Conservation (phyloP, 2,113 vertebrate genomes). For the Pelusios castaneus region DNA sequence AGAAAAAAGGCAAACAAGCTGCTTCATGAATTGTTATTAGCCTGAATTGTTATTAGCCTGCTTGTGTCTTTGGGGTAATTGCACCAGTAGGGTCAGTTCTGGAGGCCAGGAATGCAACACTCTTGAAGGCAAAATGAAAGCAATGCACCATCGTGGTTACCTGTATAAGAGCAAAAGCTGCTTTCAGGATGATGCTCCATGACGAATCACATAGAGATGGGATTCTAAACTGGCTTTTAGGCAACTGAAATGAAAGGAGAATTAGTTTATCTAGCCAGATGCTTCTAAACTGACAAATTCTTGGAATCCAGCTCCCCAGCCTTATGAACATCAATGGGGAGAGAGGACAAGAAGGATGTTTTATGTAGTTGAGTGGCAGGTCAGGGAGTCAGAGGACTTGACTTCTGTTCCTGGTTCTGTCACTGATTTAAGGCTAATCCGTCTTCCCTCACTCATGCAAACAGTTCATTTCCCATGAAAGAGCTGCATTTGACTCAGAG, state of each 20-base stretch:
- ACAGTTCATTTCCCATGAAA: background rate
- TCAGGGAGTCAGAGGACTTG: background rate
- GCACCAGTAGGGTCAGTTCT: background rate
- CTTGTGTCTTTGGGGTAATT: background rate
- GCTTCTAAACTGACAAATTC: background rate
- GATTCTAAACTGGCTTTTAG: background rate
- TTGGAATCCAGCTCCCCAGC: background rate
- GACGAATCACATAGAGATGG: background rate
- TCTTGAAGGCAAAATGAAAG: background rate
- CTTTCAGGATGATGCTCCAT: background rate
- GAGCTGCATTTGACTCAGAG: background rate
- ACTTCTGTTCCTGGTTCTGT: background rate
- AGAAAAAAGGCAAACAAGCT: constrained; percentile 46
- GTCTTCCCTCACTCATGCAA: background rate
- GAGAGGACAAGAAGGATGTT: background rate
- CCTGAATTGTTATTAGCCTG: constrained; percentile 36
- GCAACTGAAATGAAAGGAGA: background rate
- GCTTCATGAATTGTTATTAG: constrained; percentile 47
- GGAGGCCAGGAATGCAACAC: background rate
- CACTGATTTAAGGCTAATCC: background rate
- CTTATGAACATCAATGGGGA: accelerated
- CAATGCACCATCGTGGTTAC: background rate
- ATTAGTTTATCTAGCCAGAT: background rate
- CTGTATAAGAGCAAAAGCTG: background rate
- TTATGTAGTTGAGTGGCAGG: background rate